Base-by-base conservation (phyloP, 1,140 invertebrate species). In the Tyrophagus putrescentiae region DNA sequence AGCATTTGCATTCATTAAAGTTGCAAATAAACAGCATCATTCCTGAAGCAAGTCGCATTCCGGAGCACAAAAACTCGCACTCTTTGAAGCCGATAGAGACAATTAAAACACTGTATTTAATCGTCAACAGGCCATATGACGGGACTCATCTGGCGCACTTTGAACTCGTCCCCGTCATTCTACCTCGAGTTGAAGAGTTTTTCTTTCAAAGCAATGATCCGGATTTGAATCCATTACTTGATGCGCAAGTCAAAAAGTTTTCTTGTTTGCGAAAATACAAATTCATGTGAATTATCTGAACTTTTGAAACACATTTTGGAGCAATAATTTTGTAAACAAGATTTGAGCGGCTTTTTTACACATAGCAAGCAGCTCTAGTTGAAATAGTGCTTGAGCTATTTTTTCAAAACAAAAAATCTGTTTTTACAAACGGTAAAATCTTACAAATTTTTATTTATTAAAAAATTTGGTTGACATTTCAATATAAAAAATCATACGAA, bases 21-120 rank as follows among this genome's bases (percentile, higher is more conserved):
- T 48, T 48, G 31, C 45, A 48, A 48, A 48, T 48, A 25, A 48
- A 29, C 31, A 25, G 45, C 45, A 48, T 48, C 7, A 13, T 48
- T 13, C 45, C 45, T 9, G 45, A 48, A 48, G 31, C 18, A 7
- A 6, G 31, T 48, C 21, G 45, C 18, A 25, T 18, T 25, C 7
- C 45, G 9, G 18, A 9, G 7, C 45, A 48, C 7, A 21, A n/a
- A n/a, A n/a, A n/a, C n/a, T n/a, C n/a, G n/a, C n/a, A n/a, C n/a
- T n/a, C 7, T 25, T 7, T 18, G 45, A 9, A 9, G 31, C 45
- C 45, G 31, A 7, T 48, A 6, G 45, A 48, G 31, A 25, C 45
- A 18, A 48, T 48, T 7, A 48, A 48, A 18, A 48, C 7, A 7
- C 31, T 48, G 18, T 48, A 48, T 48, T 21, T 48, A 7, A 48